These are phyloP conservation scores for Drosophila subpulchrella DNA, from an alignment of 1,140 invertebrate species.

Conservation along the genomic window DNA sequence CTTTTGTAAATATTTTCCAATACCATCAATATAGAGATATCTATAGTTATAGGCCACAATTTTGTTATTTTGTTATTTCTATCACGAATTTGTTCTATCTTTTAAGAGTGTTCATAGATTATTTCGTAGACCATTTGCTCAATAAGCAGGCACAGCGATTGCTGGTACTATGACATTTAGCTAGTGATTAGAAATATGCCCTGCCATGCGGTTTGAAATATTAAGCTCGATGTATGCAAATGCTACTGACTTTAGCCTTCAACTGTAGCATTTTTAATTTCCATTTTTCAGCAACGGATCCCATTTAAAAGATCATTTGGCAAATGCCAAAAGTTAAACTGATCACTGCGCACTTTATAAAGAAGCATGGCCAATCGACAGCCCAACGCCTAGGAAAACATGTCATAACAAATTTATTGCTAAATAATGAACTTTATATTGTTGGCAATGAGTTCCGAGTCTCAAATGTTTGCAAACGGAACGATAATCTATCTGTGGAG, in stretches of 20 bases:
- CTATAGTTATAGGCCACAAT: too few relatives aligned
- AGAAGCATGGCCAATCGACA: slow-evolving; percentile 55
- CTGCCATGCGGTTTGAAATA: slow-evolving; percentile 14
- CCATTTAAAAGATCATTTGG: slow-evolving; percentile 55
- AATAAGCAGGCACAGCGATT: slow-evolving; percentile 1
- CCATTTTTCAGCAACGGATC: slow-evolving; percentile 28
- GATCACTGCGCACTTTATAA: slow-evolving; percentile 27
- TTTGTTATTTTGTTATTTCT: too few relatives aligned
- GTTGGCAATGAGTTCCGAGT: slow-evolving; percentile 64
- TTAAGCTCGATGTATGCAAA: slow-evolving; percentile 42
- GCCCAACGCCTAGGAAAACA: slow-evolving; percentile 54
- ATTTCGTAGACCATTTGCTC: background rate
- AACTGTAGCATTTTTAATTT: slow-evolving; percentile 50
- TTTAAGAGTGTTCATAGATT: background rate
- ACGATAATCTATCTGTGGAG: slow-evolving; percentile 31
- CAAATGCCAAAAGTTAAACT: slow-evolving; percentile 50
- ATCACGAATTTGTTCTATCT: too few relatives aligned
- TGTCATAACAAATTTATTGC: slow-evolving; percentile 75
- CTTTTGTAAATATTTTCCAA: too few relatives aligned
- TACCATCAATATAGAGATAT: too few relatives aligned
- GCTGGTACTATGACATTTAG: slow-evolving; percentile 21
- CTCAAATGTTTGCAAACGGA: slow-evolving; percentile 47
- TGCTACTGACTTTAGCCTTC: slow-evolving; percentile 37
- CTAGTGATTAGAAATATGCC: slow-evolving; percentile 38
- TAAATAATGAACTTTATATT: slow-evolving; percentile 78